Conservation (phyloP, 2,888 invertebrate genomes). For the Clusia tigrina region DNA sequence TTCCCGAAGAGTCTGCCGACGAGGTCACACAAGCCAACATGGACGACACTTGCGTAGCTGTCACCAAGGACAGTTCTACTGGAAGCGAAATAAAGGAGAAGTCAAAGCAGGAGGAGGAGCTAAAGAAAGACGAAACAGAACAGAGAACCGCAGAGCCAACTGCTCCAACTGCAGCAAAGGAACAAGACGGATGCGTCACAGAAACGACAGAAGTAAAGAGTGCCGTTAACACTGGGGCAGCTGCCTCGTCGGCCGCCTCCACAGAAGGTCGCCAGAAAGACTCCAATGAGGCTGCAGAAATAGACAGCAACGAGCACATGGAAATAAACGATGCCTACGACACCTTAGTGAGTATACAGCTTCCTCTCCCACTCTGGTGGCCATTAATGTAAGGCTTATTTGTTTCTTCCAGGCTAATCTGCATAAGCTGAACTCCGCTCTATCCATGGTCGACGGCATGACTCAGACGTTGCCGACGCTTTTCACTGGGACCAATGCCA, state of each 20-base stretch:
- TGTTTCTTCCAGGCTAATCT: conserved; percentile 40
- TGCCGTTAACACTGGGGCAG: background rate
- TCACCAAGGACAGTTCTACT: conserved; percentile 13
- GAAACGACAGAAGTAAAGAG: conserved; percentile 20
- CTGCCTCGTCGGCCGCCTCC: background rate
- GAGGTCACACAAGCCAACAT: conserved; percentile 51
- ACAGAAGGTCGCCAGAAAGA: background rate
- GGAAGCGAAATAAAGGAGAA: conserved; percentile 18
- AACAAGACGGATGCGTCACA: conserved; percentile 22
- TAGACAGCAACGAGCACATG: conserved; percentile 46
- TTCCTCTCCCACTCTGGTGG: background rate
- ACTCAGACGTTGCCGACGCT: conserved; percentile 39
- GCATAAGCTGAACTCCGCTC: conserved; percentile 38
- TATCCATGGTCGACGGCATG: conserved; percentile 48
- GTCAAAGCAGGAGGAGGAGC: conserved; percentile 24
- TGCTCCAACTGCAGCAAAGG: background rate
- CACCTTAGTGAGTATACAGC: conserved; percentile 47
- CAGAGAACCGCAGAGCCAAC: conserved; percentile 32
- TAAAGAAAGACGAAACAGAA: conserved; percentile 19
- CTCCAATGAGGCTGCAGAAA: conserved; percentile 30
- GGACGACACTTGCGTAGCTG: conserved; percentile 33
- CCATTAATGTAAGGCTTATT: background rate
- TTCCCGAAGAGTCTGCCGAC: conserved; percentile 58
- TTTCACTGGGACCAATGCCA: conserved; percentile 27
- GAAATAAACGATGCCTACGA: conserved; percentile 58